A percentile compares a stretch with the other conserved stretches of the same genome.
These are phyloP conservation scores for Promerops cafer DNA, from an alignment of 2,113 vertebrate genomes.

Conservation along the genomic window DNA sequence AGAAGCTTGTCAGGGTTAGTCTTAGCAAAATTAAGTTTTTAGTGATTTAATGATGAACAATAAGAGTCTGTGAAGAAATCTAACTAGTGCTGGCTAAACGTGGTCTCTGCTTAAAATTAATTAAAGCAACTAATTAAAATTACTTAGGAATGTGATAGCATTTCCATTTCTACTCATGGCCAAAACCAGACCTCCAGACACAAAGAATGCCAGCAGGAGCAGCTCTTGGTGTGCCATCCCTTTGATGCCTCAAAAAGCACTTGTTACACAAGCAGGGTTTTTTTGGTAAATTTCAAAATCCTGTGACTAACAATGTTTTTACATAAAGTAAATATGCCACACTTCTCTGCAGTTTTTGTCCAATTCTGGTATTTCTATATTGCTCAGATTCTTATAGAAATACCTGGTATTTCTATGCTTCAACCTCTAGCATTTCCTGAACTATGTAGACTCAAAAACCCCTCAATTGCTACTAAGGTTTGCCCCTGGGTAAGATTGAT, in stretches of 20 bases:
- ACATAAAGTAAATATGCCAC: background rate
- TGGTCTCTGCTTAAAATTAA: background rate
- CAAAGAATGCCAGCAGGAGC: background rate
- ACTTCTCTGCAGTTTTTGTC: background rate
- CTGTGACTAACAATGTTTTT: background rate
- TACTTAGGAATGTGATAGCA: background rate
- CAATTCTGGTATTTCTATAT: background rate
- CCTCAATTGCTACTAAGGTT: background rate
- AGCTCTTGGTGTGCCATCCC: background rate
- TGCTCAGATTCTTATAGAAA: background rate
- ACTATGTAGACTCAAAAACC: background rate
- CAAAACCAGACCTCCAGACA: background rate
- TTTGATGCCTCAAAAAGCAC: background rate
- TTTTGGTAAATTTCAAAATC: background rate
- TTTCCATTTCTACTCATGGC: background rate
- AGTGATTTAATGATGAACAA: background rate
- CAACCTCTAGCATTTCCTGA: background rate
- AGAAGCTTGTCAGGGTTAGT: background rate
- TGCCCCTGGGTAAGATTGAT: background rate
- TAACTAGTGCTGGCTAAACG: background rate
- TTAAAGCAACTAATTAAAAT: background rate
- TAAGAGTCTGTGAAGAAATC: background rate
- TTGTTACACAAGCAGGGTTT: background rate
- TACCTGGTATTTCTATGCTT: background rate
- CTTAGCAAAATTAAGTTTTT: background rate